Conservation (phyloP, 2,113 vertebrate genomes). For the Tachysurus fulvidraco region DNA sequence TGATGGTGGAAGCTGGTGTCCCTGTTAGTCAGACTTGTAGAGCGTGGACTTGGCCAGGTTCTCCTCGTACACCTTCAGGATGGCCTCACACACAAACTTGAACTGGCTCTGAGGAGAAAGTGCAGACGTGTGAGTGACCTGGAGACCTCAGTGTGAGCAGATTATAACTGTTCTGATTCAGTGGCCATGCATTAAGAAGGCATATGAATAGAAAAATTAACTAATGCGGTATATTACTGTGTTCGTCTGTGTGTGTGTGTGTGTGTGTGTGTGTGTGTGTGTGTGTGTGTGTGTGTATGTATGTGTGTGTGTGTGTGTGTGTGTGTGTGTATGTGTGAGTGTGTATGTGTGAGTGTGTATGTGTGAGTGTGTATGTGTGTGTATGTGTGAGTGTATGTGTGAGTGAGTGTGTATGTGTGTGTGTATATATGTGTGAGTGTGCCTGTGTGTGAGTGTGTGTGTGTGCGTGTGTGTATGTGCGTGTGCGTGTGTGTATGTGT, state of each 20-base stretch:
- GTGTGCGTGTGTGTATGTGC: not conserved
- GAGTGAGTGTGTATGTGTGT: not conserved
- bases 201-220: not conserved
- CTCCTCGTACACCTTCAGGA: constrained; percentile 96
- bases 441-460: not conserved
- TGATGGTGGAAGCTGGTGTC: constrained; percentile 15
- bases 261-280: not conserved
- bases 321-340: not conserved
- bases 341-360: not conserved
- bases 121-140: not conserved
- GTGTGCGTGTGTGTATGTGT: not conserved
- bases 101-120: constrained; percentile 87
- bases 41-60: constrained; percentile 80
- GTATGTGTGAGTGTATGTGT: not conserved
- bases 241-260: not conserved
- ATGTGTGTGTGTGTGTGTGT: not conserved
- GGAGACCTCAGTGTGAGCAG: not conserved
- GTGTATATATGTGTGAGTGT: no score
- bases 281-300: no score
- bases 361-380: not conserved
- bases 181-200: not conserved
- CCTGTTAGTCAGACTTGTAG: constrained; percentile 73
- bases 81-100: constrained; percentile 98
- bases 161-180: not conserved
- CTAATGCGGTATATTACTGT: no score